Evolutionary conservation across 2,797 vertebrate genomes (phyloP).

Genomic region (Gymnoscopelus braueri): DNA sequence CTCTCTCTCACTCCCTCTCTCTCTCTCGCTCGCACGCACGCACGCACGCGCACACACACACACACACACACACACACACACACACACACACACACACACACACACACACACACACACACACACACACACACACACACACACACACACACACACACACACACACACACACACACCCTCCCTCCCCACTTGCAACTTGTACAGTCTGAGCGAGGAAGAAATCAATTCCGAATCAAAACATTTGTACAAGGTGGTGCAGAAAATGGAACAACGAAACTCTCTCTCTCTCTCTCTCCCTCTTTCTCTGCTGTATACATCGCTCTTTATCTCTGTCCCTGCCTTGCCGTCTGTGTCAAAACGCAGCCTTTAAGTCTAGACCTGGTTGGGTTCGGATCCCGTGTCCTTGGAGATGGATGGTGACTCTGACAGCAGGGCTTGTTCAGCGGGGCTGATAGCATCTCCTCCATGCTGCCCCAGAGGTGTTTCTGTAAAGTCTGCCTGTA

Average conservation of each 20-base stretch:
- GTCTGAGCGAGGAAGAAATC: slow-evolving; percentile 41
- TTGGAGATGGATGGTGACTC: slow-evolving; percentile 6
- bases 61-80: no score
- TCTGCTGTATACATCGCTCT: neutral
- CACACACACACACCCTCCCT: no score
- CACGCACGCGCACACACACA: no score
- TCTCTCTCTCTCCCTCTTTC: neutral
- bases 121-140: slow-evolving; percentile 3
- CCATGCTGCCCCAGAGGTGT: slow-evolving; percentile 13
- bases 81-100: no score
- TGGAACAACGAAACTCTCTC: slow-evolving; percentile 11
- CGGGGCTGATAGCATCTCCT: slow-evolving; percentile 39
- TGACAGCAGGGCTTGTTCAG: slow-evolving; percentile 28
- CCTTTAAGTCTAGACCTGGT: slow-evolving; percentile 13
- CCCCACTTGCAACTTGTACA: slow-evolving; percentile 16
- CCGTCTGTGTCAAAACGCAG: neutral
- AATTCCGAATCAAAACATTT: slow-evolving; percentile 58
- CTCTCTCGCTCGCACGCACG: neutral
- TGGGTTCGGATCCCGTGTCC: neutral
- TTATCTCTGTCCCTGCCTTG: neutral
- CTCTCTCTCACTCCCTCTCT: neutral
- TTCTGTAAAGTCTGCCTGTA: neutral
- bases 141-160: slow-evolving; percentile 5
- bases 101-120: neutral
- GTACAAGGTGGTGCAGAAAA: slow-evolving; percentile 41